Conservation (phyloP, 2,113 vertebrate species). For the Pseudorectes ferrugineus region DNA sequence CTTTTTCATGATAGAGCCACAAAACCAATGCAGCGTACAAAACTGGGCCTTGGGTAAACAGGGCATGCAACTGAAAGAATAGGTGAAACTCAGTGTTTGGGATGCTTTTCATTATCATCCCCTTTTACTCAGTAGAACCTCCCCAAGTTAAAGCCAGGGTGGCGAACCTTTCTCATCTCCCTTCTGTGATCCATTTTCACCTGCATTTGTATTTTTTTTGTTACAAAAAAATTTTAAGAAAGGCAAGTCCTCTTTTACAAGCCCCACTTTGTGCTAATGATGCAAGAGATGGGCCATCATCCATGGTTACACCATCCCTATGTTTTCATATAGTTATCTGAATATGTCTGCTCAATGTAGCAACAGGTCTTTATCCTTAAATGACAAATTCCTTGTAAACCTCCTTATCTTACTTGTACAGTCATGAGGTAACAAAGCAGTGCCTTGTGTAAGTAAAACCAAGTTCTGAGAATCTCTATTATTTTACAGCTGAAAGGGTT, state of each 20-base stretch:
- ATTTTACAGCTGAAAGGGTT: neutral
- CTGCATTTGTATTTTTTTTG: neutral
- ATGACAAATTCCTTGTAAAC: neutral
- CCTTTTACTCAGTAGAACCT: neutral
- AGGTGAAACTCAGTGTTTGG: neutral
- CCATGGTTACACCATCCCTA: neutral
- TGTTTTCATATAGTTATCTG: neutral
- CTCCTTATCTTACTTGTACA: neutral
- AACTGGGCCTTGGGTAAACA: neutral
- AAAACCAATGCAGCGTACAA: neutral
- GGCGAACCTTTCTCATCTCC: neutral
- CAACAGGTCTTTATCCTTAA: neutral
- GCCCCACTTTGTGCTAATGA: neutral
- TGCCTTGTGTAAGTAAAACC: neutral
- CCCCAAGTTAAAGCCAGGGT: neutral
- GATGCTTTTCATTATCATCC: neutral
- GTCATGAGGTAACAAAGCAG: neutral
- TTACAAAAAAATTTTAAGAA: neutral
- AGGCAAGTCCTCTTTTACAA: neutral
- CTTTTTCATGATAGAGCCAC: neutral
- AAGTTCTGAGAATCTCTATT: neutral
- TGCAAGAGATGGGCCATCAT: neutral
- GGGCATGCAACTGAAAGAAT: neutral
- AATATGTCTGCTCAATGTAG: neutral
- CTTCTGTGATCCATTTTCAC: neutral